Conservation (phyloP, 2,797 vertebrate genomes). For the Hozukius guyotensis region DNA sequence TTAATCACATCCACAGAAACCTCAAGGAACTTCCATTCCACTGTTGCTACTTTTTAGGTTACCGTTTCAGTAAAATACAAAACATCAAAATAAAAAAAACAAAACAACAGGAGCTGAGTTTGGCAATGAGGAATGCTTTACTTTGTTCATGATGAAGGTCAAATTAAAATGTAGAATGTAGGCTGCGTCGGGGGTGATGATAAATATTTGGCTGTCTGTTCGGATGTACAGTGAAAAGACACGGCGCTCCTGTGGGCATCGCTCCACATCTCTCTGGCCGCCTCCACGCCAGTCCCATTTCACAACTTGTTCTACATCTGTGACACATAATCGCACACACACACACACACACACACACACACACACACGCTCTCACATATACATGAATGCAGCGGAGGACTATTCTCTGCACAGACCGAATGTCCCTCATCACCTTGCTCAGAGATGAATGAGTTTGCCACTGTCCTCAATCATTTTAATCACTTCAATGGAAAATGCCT, state of each 20-base stretch:
- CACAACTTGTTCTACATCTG: constrained; percentile 78
- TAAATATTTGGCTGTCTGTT: constrained; percentile 70
- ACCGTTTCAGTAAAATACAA: neutral
- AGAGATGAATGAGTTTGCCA: constrained; percentile 80
- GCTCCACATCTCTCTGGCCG: constrained; percentile 51
- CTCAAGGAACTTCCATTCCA: constrained; percentile 32
- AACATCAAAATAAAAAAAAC: neutral
- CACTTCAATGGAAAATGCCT: constrained; percentile 81
- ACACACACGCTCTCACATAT: neutral
- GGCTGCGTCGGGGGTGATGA: constrained; percentile 35
- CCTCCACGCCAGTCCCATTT: constrained; percentile 75
- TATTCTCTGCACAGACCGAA: constrained; percentile 36
- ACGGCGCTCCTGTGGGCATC: constrained; percentile 68
- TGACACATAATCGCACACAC: constrained; percentile 37
- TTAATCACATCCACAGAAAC: constrained; percentile 50
- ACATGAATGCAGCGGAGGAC: constrained; percentile 36
- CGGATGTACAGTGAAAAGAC: constrained; percentile 69
- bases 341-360: neutral
- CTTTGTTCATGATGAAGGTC: constrained; percentile 72
- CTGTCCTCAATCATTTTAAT: constrained; percentile 86
- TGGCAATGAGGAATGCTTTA: constrained; percentile 23
- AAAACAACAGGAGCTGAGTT: neutral
- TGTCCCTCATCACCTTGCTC: constrained; percentile 83
- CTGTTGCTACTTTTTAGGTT: neutral
- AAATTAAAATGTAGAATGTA: constrained; percentile 53